These are phyloP conservation scores for Urosaurus nigricauda DNA, from an alignment of 2,797 vertebrate species.

Conservation along the genomic window DNA sequence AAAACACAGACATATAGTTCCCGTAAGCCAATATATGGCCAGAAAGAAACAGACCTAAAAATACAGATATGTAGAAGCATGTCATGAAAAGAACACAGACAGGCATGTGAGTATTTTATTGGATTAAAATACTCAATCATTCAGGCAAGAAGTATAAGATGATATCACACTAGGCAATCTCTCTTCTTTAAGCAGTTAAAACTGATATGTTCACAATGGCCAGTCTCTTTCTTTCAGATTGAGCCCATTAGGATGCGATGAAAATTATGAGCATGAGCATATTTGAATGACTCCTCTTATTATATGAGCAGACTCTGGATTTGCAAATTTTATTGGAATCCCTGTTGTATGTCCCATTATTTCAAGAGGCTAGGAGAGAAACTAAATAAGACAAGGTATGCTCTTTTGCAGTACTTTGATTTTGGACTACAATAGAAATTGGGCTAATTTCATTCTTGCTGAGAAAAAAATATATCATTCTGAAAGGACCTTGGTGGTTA, in stretches of 20 bases:
- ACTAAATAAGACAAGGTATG: too few species aligned
- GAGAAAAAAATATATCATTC: too few species aligned
- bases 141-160: not conserved
- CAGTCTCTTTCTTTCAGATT: not conserved
- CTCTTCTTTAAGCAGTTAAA: not conserved
- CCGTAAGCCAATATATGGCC: not conserved
- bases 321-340: not conserved
- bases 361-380: not conserved
- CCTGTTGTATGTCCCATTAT: not conserved
- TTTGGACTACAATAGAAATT: too few species aligned
- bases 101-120: not conserved
- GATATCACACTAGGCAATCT: not conserved
- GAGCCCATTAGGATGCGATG: too few species aligned
- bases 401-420: too few species aligned
- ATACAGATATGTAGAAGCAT: not conserved
- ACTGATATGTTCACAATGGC: not conserved
- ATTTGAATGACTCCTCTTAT: not conserved
- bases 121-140: not conserved
- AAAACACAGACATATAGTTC: accelerated
- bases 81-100: not conserved
- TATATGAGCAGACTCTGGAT: not conserved
- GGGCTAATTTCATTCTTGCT: too few species aligned
- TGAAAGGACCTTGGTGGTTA: too few species aligned
- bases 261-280: not conserved
- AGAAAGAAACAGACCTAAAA: not conserved